A percentile compares a stretch with the other conserved stretches of the same genome.
phyloP scores from a whole-genome alignment of 1,140 invertebrate species.

The Hypsibius dujardini region DNA sequence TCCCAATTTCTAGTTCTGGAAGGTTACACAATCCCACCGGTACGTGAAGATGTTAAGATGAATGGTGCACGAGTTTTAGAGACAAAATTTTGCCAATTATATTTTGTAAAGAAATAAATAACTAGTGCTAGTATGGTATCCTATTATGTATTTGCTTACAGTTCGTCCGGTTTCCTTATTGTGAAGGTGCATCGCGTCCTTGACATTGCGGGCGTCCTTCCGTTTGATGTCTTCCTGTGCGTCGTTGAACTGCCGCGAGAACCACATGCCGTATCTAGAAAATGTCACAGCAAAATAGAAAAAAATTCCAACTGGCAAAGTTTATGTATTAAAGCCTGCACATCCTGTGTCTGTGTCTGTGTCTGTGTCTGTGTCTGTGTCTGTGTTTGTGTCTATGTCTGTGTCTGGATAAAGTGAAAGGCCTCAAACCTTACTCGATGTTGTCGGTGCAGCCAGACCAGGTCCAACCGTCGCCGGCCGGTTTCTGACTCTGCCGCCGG shows the following conservation, averaged over 20 bases:
- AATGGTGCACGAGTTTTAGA: too few species aligned
- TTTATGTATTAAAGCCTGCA: too few species aligned
- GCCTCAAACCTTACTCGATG: constrained; percentile 34
- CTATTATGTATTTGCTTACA: constrained; percentile 39
- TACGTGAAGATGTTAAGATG: too few species aligned
- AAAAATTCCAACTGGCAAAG: too few species aligned
- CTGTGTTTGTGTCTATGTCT: background rate
- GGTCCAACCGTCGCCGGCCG: constrained; percentile 42
- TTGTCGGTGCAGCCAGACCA: constrained; percentile 76
- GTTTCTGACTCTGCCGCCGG: constrained; percentile 27
- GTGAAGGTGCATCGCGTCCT: constrained; percentile 85
- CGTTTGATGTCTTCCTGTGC: constrained; percentile 54
- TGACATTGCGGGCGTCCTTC: constrained; percentile 40
- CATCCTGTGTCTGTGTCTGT: too few species aligned
- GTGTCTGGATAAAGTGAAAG: constrained; percentile 9
- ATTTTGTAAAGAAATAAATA: too few species aligned
- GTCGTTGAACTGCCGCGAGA: constrained; percentile 62
- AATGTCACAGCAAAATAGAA: background rate
- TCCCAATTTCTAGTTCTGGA: too few species aligned
- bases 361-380: too few species aligned
- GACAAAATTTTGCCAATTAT: too few species aligned
- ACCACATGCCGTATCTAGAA: constrained; percentile 47
- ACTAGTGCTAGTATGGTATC: too few species aligned
- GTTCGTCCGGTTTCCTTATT: constrained; percentile 84
- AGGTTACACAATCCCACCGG: too few species aligned